Evolutionary conservation across 1,140 invertebrate species (phyloP), one percentile per base, ranked within the genome.

Genomic region (Melipona quadrifasciata): DNA sequence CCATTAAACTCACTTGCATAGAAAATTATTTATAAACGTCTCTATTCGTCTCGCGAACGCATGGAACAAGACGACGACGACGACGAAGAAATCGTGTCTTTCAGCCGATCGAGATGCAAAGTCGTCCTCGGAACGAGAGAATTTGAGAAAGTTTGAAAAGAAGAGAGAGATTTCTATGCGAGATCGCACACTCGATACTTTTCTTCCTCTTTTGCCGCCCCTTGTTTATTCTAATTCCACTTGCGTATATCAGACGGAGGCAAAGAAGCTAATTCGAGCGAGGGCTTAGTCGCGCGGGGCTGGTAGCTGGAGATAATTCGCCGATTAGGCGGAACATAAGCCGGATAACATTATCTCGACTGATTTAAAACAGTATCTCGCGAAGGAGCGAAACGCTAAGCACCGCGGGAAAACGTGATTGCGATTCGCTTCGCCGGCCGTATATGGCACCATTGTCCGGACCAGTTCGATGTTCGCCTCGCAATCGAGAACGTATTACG

Each of bases 401-500:
- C 89, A 85, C 68, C 82, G 81, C 87, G 75, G 88, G 81, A 88
- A 47, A 84, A 88, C 86, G 88, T 88, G 86, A 91, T 90, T 91
- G 88, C 84, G 79, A 91, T 91, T 89, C 84, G 90, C 86, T 61
- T 61, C 19, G 57, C 82, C 70, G 68, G 51, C 74, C 86, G 80
- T 86, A 84, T 87, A 90, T 83, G 86, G 84, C 57, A 77, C 89
- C 77, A 91, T 91, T 91, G 90, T 87, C 86, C 86, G 53, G 86
- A 87, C 77, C 85, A 90, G 90, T 90, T 89, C 85, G 90, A 91
- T 91, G 79, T 82, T 88, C 73, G 83, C 78, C 65, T 79, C 80
- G 77, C 89, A 89, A 87, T 91, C 77, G 88, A 87, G 83, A 90
- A 84, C 76, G 87, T 91, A 90, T 91, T 87, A 89, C 84, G 80